Evolutionary conservation across 2,113 vertebrate genomes (phyloP), one percentile per base, ranked within the genome.

Genomic region (Rana temporaria): DNA sequence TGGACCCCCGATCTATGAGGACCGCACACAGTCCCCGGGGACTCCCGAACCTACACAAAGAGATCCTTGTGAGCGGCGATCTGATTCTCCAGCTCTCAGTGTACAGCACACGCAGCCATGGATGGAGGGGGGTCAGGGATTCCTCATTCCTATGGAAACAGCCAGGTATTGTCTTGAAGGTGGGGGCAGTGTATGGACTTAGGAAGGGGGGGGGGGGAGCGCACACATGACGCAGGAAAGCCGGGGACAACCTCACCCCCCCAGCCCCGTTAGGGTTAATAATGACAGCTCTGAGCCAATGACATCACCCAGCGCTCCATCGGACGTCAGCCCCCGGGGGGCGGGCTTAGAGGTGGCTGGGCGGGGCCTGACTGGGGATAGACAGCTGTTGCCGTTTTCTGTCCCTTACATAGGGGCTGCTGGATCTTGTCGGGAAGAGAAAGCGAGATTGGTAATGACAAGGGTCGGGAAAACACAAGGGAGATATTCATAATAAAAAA

Each of bases 71-170:
- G 42, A 48, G 9, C 42, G 34, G 9, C 42, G 34, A 48, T 48
- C 42, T 48, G 1, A 48, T 48, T 14, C 6, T 12, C 42, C 42
- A 14, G 12, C 42, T 14, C 42, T 1, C 42, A 48, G 7, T 12
- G 42, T 48, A 11, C 42, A 48, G n/a, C n/a, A n/a, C n/a, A n/a
- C n/a, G n/a, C n/a, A n/a, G 9, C 2, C 8, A 12, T 42, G 12
- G 1, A 14, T 48, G 42, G 2, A 30, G 26, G 8, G 2, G 62
- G 80, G 70, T 74, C 70, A 75, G 62, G 70, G 62, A 66, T 74
- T 72, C 64, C 81, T 76, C 55, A 9, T 48, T 60, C 53, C 63
- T 74, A 82, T 82, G 70, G 70, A 82, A 82, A 82, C 80, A n/a
- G 24, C n/a, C n/a, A n/a, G n/a, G n/a, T n/a, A n/a, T n/a, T n/a